Conservation (phyloP, 2,888 invertebrate genomes). For the Epsilonema sp. region DNA sequence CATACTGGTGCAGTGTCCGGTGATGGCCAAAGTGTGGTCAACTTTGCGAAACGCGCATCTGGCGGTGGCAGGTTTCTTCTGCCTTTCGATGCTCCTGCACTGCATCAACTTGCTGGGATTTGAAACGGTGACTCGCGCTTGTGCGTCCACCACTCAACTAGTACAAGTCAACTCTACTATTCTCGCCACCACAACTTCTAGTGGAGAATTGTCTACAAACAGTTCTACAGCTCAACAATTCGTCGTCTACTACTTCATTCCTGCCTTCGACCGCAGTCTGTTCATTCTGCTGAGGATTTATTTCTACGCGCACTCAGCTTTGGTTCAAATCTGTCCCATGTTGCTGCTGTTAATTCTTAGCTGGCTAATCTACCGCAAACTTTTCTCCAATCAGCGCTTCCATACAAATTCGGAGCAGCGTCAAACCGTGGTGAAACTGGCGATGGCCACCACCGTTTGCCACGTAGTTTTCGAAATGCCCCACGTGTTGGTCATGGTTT, state of each 20-base stretch:
- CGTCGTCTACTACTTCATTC: too few relatives aligned
- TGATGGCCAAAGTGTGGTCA: constrained; percentile 1
- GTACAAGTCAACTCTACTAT: too few relatives aligned
- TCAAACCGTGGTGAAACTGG: neutral
- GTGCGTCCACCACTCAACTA: too few relatives aligned
- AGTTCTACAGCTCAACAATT: too few relatives aligned
- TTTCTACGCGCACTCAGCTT: neutral
- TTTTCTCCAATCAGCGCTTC: neutral
- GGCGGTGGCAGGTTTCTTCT: neutral
- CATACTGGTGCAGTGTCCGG: constrained; percentile 9
- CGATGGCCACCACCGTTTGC: neutral
- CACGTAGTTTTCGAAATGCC: neutral
- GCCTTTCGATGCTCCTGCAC: constrained; percentile 5
- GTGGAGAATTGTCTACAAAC: too few relatives aligned
- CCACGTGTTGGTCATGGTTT: neutral
- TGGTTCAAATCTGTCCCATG: neutral
- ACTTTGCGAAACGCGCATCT: constrained; percentile 1
- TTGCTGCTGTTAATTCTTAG: neutral
- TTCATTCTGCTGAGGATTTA: neutral
- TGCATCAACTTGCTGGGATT: neutral
- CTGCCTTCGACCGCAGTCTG: too few relatives aligned
- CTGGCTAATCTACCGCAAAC: neutral
- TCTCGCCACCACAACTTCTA: too few relatives aligned
- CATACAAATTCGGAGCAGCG: neutral
- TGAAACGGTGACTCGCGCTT: too few relatives aligned